These are phyloP conservation scores for Spilogale gracilis DNA, from an alignment of 2,113 vertebrate species.

Conservation along the genomic window DNA sequence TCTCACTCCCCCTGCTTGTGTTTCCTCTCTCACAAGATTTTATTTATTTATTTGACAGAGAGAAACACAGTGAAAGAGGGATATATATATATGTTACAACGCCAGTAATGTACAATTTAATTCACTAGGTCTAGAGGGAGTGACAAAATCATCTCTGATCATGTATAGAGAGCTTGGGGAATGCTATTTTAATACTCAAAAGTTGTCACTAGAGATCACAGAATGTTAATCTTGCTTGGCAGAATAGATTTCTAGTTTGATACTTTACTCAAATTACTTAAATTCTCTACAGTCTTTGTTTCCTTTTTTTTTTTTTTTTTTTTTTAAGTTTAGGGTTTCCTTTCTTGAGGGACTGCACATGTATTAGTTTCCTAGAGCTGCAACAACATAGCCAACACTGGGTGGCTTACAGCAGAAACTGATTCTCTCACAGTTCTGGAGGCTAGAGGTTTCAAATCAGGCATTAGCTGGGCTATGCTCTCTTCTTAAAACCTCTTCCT, in stretches of 20 bases:
- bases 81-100: not conserved
- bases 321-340: not conserved
- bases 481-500: not conserved
- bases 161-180: not conserved
- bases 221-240: not conserved
- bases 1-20: too few species aligned
- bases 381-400: not conserved
- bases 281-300: not conserved
- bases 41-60: too few species aligned
- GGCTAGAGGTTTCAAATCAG: not conserved
- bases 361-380: not conserved
- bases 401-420: not conserved
- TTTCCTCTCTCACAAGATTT: too few species aligned
- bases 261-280: not conserved
- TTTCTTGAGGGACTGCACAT: not conserved
- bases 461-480: not conserved
- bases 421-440: not conserved
- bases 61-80: too few species aligned
- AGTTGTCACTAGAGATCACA: not conserved
- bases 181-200: not conserved
- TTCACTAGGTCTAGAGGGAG: not conserved
- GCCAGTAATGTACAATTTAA: accelerated
- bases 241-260: not conserved
- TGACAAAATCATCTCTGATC: not conserved
- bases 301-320: not conserved